Evolutionary conservation across 2,797 vertebrate species (phyloP).

Genomic region (Rhincodon typus): DNA sequence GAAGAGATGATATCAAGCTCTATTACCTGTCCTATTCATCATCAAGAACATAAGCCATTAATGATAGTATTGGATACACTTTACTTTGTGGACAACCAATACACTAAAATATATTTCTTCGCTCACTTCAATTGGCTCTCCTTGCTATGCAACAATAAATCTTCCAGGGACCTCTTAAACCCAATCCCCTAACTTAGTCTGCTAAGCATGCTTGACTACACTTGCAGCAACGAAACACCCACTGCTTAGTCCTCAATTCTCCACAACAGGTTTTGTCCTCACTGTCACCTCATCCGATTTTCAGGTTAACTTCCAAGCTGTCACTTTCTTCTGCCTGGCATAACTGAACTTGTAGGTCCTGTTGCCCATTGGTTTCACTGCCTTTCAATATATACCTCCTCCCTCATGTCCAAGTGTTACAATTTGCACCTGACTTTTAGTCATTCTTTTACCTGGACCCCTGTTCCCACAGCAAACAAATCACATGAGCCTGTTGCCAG

Average conservation of each 20-base stretch:
- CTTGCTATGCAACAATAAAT: neutral
- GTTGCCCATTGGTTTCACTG: neutral
- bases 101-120: neutral
- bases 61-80: neutral
- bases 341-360: neutral
- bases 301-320: no score
- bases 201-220: neutral
- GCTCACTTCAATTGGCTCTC: neutral
- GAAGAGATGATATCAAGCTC: no score
- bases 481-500: neutral
- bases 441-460: neutral
- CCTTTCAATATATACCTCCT: neutral
- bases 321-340: no score
- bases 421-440: neutral
- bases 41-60: no score
- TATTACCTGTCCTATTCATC: no score
- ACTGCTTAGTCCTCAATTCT: neutral
- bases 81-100: neutral
- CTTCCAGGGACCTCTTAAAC: neutral
- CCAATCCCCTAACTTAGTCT: neutral
- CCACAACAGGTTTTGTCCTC: neutral
- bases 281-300: no score
- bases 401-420: neutral
- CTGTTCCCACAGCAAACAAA: neutral
- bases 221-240: neutral